Evolutionary conservation across 2,113 vertebrate genomes (phyloP).

Genomic region (Platichthys stellatus): DNA sequence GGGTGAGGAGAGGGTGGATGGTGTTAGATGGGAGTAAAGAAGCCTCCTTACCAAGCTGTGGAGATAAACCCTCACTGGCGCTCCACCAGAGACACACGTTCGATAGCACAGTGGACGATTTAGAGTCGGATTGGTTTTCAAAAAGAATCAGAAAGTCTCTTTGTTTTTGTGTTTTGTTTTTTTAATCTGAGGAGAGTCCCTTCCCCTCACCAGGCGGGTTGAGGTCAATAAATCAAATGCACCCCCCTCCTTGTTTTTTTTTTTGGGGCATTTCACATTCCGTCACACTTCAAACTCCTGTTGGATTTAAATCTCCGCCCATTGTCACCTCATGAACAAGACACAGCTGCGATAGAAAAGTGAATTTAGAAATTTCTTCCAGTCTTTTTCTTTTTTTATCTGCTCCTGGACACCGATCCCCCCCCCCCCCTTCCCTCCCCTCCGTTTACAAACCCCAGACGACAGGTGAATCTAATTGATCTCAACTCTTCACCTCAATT

Average conservation of each 20-base stretch:
- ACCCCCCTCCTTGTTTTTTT: constrained; percentile 52
- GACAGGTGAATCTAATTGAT: constrained; percentile 45
- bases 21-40: constrained; percentile 86
- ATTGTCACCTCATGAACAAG: constrained; percentile 38
- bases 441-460: constrained; percentile 36
- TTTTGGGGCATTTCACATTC: constrained; percentile 42
- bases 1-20: constrained; percentile 83
- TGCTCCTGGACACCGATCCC: constrained; percentile 59
- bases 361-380: constrained; percentile 56
- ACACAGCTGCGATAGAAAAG: constrained; percentile 57
- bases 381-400: constrained; percentile 59
- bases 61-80: constrained; percentile 81
- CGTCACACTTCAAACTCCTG: constrained; percentile 45
- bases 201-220: constrained; percentile 56
- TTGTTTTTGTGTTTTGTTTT: not conserved
- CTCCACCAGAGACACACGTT: constrained; percentile 75
- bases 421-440: constrained; percentile 57
- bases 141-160: constrained; percentile 34
- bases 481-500: constrained; percentile 49
- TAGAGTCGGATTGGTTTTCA: constrained; percentile 56
- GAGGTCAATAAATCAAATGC: constrained; percentile 58
- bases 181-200: constrained; percentile 22
- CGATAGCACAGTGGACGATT: constrained; percentile 63
- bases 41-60: constrained; percentile 85
- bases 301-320: constrained; percentile 37